Percentiles rank a stretch among this genome's conserved stretches.
These are phyloP conservation scores for Nematolebias whitei DNA, from an alignment of 2,113 vertebrate species.

Conservation along the genomic window DNA sequence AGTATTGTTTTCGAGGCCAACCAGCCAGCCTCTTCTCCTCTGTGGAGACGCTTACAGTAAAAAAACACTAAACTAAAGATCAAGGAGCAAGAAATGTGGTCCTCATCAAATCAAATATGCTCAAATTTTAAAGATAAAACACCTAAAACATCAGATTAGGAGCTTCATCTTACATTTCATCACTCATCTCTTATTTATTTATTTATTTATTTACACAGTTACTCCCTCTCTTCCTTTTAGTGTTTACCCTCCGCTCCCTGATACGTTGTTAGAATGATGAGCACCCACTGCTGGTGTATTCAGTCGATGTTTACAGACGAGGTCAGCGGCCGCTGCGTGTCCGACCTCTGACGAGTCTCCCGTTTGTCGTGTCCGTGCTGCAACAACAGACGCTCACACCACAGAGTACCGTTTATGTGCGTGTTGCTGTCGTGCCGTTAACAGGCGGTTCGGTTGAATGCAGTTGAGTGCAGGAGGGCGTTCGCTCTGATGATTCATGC, in stretches of 20 bases:
- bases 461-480: slow-evolving; percentile 26
- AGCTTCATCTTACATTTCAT: slow-evolving; percentile 55
- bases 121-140: slow-evolving; percentile 42
- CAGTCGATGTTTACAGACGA: slow-evolving; percentile 34
- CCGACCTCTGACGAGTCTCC: slow-evolving; percentile 28
- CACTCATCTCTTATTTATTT: slow-evolving; percentile 51
- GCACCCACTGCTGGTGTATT: slow-evolving; percentile 35
- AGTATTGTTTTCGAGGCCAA: slow-evolving; percentile 44
- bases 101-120: slow-evolving; percentile 31
- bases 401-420: no score
- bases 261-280: slow-evolving; percentile 27
- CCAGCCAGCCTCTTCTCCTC: slow-evolving; percentile 44
- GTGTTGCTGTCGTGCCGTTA: no score
- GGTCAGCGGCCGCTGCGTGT: slow-evolving; percentile 32
- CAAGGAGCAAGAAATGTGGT: slow-evolving; percentile 43
- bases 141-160: slow-evolving; percentile 49
- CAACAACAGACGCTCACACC: no score
- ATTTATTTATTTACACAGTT: slow-evolving; percentile 46
- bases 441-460: no score
- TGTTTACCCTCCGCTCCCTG: slow-evolving; percentile 8
- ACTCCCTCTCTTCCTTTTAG: slow-evolving; percentile 2
- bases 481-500: slow-evolving; percentile 7
- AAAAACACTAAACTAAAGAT: slow-evolving; percentile 25
- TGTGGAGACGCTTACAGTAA: slow-evolving; percentile 16
- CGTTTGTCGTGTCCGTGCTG: slow-evolving; percentile 31